A percentile compares a stretch with the other conserved stretches of the same genome.
phyloP scores from a whole-genome alignment of 1,140 invertebrate genomes.

The Ceratitis capitata region DNA sequence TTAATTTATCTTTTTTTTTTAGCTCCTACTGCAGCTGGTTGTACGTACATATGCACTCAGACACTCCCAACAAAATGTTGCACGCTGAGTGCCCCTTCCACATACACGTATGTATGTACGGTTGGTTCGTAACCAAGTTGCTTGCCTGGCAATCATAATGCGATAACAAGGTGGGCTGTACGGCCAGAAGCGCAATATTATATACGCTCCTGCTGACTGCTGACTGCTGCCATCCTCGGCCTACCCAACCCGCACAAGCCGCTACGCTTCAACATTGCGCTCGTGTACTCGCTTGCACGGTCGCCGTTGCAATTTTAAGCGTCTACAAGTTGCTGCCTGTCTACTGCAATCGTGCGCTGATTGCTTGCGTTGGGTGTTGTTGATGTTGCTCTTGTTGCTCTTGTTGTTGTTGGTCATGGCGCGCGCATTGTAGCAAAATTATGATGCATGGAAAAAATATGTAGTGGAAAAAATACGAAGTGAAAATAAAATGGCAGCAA shows the following conservation, averaged over 20 bases:
- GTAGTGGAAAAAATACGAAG: slow-evolving; percentile 12
- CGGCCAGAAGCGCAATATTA: slow-evolving; percentile 19
- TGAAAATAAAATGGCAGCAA: slow-evolving; percentile 24
- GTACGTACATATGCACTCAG: background rate
- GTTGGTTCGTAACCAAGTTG: no score
- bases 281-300: background rate
- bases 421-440: slow-evolving; percentile 5
- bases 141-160: slow-evolving; percentile 7
- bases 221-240: background rate
- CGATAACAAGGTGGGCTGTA: slow-evolving; percentile 26
- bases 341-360: background rate
- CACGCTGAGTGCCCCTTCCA: slow-evolving; percentile 18
- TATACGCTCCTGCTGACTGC: background rate
- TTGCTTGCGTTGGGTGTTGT: background rate
- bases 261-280: background rate
- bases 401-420: background rate
- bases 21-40: background rate
- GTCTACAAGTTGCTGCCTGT: background rate
- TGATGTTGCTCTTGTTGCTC: background rate
- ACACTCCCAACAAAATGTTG: slow-evolving; percentile 27
- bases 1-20: background rate
- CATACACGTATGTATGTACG: background rate
- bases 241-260: no score
- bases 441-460: slow-evolving; percentile 33
- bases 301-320: background rate